phyloP scores from a whole-genome alignment of 2,888 invertebrate species.

The Nephrocerus scutellatus region DNA sequence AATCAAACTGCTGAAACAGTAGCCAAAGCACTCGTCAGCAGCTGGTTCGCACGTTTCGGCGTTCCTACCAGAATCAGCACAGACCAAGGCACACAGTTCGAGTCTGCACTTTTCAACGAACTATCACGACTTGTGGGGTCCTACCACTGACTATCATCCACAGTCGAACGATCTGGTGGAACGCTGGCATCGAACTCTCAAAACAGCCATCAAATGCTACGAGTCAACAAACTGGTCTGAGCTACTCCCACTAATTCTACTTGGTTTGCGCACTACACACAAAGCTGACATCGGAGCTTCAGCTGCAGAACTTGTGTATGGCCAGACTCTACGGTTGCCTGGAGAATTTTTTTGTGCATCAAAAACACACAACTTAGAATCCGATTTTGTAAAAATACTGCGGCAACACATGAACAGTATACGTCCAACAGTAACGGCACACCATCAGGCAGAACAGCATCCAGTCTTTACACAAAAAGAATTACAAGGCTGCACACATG shows the following conservation, averaged over 20 bases:
- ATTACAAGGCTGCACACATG: too few relatives aligned
- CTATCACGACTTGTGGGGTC: slow-evolving; percentile 6
- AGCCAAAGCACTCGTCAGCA: slow-evolving; percentile 1
- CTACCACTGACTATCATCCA: slow-evolving; percentile 11
- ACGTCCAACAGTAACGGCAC: too few relatives aligned
- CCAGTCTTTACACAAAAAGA: too few relatives aligned
- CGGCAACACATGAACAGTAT: too few relatives aligned
- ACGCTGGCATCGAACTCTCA: slow-evolving; percentile 9
- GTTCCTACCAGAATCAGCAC: slow-evolving; percentile 16
- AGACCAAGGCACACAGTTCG: slow-evolving; percentile 18
- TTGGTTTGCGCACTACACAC: slow-evolving; percentile 7
- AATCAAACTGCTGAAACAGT: not conserved
- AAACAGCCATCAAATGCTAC: slow-evolving; percentile 9
- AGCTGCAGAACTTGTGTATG: slow-evolving; percentile 10
- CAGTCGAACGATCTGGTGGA: slow-evolving; percentile 16
- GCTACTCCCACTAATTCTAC: slow-evolving; percentile 13
- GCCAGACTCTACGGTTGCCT: too few relatives aligned
- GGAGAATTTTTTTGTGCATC: too few relatives aligned
- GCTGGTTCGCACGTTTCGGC: slow-evolving; percentile 17
- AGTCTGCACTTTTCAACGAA: slow-evolving; percentile 10
- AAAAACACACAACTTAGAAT: too few relatives aligned
- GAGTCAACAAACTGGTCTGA: slow-evolving; percentile 11
- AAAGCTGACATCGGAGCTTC: slow-evolving; percentile 15
- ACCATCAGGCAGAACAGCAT: too few relatives aligned
- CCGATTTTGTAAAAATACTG: too few relatives aligned